phyloP scores from a whole-genome alignment of 2,797 vertebrate genomes.

The Valencia hispanica region DNA sequence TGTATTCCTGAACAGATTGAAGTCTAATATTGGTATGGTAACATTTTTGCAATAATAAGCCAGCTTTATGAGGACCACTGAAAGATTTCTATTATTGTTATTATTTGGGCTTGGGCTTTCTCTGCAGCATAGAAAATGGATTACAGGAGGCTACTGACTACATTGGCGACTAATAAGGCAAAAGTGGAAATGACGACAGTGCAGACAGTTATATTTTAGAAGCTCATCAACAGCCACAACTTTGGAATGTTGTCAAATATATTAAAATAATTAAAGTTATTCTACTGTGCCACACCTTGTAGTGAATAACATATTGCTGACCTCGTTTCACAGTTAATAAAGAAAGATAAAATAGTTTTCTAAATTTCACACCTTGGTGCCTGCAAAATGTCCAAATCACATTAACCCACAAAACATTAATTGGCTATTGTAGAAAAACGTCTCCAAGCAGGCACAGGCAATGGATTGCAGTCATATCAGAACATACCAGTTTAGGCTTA shows the following conservation, averaged over 20 bases:
- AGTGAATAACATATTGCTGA: constrained; percentile 18
- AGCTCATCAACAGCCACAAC: neutral
- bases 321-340: constrained; percentile 38
- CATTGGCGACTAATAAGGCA: constrained; percentile 14
- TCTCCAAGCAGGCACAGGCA: constrained; percentile 56
- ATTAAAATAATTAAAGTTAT: neutral
- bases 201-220: neutral
- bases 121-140: constrained; percentile 4
- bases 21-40: constrained; percentile 28
- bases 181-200: constrained; percentile 1
- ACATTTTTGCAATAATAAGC: constrained; percentile 2
- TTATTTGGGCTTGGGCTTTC: constrained; percentile 10
- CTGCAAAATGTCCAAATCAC: constrained; percentile 38
- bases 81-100: neutral
- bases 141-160: constrained; percentile 15
- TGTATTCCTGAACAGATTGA: constrained; percentile 40
- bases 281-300: constrained; percentile 11
- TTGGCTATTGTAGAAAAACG: constrained; percentile 37
- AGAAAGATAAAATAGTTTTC: constrained; percentile 25
- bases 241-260: neutral
- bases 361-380: constrained; percentile 20
- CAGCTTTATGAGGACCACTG: neutral
- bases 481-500: constrained; percentile 8
- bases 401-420: constrained; percentile 33
- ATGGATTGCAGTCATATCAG: constrained; percentile 36